phyloP scores from a whole-genome alignment of 2,888 invertebrate genomes.

The Hypselothyrea guttata region DNA sequence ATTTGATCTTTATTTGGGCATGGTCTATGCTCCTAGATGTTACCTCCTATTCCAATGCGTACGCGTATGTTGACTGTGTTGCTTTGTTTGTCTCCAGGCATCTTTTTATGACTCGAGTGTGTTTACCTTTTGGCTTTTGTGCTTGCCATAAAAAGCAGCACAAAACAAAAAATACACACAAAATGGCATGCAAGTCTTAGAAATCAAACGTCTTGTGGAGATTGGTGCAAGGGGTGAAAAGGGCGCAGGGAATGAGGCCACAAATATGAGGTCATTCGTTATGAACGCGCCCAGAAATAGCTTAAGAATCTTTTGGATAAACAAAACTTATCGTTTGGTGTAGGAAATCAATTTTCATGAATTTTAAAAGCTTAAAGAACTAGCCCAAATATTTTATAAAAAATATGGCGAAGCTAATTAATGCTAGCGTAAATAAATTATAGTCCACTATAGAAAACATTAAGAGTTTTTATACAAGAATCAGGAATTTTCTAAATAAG shows the following conservation, averaged over 20 bases:
- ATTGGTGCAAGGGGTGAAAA: too few relatives aligned
- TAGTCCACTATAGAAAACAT: too few relatives aligned
- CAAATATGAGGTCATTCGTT: conserved; percentile 82
- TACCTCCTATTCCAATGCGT: background rate
- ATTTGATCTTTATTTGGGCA: conserved; percentile 80
- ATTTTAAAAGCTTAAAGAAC: too few relatives aligned
- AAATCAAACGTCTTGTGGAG: conserved; percentile 75
- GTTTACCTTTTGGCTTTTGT: conserved; percentile 82
- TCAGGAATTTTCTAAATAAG: too few relatives aligned
- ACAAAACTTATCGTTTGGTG: conserved; percentile 41
- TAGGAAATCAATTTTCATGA: too few relatives aligned
- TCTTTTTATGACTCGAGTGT: conserved; percentile 82
- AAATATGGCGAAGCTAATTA: too few relatives aligned
- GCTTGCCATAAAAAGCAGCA: conserved; percentile 78
- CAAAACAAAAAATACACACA: conserved; percentile 31
- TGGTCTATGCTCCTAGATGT: conserved; percentile 35
- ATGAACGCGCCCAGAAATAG: conserved; percentile 61
- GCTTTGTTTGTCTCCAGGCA: conserved; percentile 80
- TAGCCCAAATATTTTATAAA: too few relatives aligned
- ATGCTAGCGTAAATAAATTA: too few relatives aligned
- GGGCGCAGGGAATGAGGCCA: conserved; percentile 11
- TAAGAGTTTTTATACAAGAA: too few relatives aligned
- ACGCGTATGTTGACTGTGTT: conserved; percentile 56
- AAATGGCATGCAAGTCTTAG: conserved; percentile 43
- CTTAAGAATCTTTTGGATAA: conserved; percentile 72